Percentiles rank a stretch among this genome's conserved stretches.
phyloP scores from a whole-genome alignment of 2,797 vertebrate genomes.

The Telmatherina bonti region DNA sequence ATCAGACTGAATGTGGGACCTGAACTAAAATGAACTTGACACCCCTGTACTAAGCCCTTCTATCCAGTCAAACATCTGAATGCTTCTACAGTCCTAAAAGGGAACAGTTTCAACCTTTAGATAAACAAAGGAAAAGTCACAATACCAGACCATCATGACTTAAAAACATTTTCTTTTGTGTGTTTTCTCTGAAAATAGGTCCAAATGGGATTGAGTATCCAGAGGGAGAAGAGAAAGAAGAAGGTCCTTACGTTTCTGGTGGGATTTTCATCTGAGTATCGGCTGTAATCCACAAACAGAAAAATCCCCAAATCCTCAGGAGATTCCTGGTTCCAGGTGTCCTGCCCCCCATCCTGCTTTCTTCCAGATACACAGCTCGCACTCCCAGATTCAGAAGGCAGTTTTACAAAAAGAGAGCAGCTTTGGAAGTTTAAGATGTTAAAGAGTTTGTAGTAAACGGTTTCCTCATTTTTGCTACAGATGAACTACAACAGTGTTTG shows the following conservation, averaged over 20 bases:
- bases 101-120: no score
- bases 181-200: no score
- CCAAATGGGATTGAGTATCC: neutral
- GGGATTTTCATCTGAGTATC: constrained; percentile 89
- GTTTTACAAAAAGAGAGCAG: constrained; percentile 17
- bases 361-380: neutral
- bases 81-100: no score
- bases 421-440: constrained; percentile 28
- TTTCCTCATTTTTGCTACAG: constrained; percentile 66
- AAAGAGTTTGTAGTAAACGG: constrained; percentile 38
- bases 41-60: no score
- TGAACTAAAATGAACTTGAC: no score
- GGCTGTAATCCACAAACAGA: constrained; percentile 74
- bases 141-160: no score
- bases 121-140: no score
- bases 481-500: neutral
- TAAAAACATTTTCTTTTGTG: no score
- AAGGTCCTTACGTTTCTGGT: constrained; percentile 89
- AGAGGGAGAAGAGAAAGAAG: neutral
- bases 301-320: constrained; percentile 75
- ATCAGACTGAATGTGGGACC: no score
- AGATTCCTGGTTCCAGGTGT: constrained; percentile 33
- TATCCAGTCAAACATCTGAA: no score
- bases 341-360: constrained; percentile 52
- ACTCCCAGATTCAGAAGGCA: neutral